Conservation (phyloP, 2,888 invertebrate species). For the Labia minor region DNA sequence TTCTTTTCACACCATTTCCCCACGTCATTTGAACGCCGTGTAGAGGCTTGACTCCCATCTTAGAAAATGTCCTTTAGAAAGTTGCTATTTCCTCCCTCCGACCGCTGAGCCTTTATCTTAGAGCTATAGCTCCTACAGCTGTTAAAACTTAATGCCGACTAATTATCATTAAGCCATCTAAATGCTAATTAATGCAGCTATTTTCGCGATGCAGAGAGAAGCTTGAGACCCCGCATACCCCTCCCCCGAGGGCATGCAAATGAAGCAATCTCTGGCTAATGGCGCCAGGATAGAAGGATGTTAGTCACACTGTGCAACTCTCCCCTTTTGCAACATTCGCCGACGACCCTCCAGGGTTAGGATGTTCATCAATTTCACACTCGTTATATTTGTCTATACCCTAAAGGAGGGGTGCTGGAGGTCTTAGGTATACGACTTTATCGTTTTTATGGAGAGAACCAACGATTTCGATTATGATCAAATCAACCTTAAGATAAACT, state of each 20-base stretch:
- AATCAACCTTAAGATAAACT: not conserved
- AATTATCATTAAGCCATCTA: conserved; percentile 45
- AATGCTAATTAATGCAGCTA: conserved; percentile 43
- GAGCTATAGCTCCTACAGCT: conserved; percentile 23
- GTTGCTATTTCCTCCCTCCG: conserved; percentile 25
- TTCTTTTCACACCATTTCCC: conserved; percentile 40
- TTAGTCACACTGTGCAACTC: conserved; percentile 23
- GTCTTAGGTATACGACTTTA: not conserved
- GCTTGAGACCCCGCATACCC: conserved; percentile 32
- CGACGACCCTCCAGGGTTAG: conserved; percentile 32
- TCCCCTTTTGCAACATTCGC: conserved; percentile 13
- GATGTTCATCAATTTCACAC: conserved; percentile 32
- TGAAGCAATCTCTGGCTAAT: conserved; percentile 30
- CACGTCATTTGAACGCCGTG: conserved; percentile 24
- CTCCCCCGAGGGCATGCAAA: conserved; percentile 39
- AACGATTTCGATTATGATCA: not conserved
- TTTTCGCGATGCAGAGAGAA: conserved; percentile 31
- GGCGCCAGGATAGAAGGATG: not conserved
- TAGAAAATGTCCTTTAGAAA: conserved; percentile 25
- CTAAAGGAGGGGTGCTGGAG: not conserved
- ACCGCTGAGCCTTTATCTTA: conserved; percentile 14
- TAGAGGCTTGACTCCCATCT: not conserved
- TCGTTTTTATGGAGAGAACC: not conserved
- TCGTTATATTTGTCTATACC: conserved; percentile 1
- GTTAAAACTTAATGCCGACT: conserved; percentile 31